Evolutionary conservation across 2,797 vertebrate genomes (phyloP).

Genomic region (Serranus cabrilla): DNA sequence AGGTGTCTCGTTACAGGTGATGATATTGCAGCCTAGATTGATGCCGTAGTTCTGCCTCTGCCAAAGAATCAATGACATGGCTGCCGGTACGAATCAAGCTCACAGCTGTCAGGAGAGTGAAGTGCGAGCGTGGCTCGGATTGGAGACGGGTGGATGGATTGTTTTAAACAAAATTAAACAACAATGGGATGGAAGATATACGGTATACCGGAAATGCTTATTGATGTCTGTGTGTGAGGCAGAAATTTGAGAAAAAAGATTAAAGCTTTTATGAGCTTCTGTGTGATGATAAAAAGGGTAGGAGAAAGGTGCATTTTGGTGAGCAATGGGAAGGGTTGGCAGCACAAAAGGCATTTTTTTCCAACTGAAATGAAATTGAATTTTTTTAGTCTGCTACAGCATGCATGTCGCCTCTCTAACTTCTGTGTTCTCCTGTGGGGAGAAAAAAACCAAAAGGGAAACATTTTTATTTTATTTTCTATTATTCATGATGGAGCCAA

Average conservation of each 20-base stretch:
- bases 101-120: slow-evolving; percentile 75
- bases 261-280: slow-evolving; percentile 29
- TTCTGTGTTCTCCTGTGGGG: neutral
- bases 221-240: slow-evolving; percentile 32
- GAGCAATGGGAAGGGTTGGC: slow-evolving; percentile 12
- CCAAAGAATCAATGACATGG: slow-evolving; percentile 85
- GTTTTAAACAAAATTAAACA: slow-evolving; percentile 72
- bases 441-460: neutral
- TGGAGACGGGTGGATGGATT: slow-evolving; percentile 61
- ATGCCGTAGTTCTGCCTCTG: slow-evolving; percentile 73
- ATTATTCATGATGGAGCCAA: neutral
- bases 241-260: neutral
- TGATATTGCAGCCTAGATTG: slow-evolving; percentile 76
- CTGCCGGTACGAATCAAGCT: slow-evolving; percentile 84
- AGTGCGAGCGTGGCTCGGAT: slow-evolving; percentile 55
- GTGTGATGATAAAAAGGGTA: slow-evolving; percentile 22
- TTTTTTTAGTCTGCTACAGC: neutral
- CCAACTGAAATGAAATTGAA: slow-evolving; percentile 1
- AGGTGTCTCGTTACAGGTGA: slow-evolving; percentile 77
- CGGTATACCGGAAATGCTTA: slow-evolving; percentile 59
- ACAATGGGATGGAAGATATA: slow-evolving; percentile 48
- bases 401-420: neutral
- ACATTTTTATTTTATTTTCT: neutral
- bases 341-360: slow-evolving; percentile 20
- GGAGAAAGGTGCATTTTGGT: neutral